These are phyloP conservation scores for Tarsius wallacei DNA, from an alignment of 2,797 vertebrate genomes.

Conservation along the genomic window DNA sequence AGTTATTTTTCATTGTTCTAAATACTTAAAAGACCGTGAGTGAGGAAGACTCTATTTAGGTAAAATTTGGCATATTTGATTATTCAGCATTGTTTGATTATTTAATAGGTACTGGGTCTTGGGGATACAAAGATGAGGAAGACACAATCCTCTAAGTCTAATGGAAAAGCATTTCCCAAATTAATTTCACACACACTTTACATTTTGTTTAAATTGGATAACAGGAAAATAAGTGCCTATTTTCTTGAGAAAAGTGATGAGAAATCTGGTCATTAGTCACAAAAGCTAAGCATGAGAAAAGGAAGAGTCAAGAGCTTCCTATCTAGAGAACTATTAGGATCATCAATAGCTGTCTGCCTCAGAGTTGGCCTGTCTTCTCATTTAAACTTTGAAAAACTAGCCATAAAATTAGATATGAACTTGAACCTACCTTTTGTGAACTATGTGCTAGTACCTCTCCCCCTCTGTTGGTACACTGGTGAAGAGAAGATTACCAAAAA, in stretches of 20 bases:
- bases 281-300: neutral
- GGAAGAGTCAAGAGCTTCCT: neutral
- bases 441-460: neutral
- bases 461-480: neutral
- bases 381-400: slow-evolving; percentile 5
- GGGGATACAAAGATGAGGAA: slow-evolving; percentile 24
- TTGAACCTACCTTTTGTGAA: neutral
- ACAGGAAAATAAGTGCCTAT: neutral
- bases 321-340: slow-evolving; percentile 19
- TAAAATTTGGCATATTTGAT: slow-evolving; percentile 33
- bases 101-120: neutral
- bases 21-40: neutral
- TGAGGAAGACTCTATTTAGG: neutral
- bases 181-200: slow-evolving; percentile 25
- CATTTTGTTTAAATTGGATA: slow-evolving; percentile 31
- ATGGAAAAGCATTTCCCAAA: neutral
- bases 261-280: neutral
- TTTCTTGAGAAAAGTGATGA: slow-evolving; percentile 4
- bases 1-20: slow-evolving; percentile 71
- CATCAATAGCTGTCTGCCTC: neutral
- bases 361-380: neutral
- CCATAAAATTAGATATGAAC: slow-evolving; percentile 45
- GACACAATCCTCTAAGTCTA: neutral
- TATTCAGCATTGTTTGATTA: slow-evolving; percentile 38
- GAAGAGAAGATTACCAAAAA: slow-evolving; percentile 16